Evolutionary conservation across 1,140 invertebrate species (phyloP), one percentile per base, ranked within the genome.

Genomic region (Adelges cooleyi): DNA sequence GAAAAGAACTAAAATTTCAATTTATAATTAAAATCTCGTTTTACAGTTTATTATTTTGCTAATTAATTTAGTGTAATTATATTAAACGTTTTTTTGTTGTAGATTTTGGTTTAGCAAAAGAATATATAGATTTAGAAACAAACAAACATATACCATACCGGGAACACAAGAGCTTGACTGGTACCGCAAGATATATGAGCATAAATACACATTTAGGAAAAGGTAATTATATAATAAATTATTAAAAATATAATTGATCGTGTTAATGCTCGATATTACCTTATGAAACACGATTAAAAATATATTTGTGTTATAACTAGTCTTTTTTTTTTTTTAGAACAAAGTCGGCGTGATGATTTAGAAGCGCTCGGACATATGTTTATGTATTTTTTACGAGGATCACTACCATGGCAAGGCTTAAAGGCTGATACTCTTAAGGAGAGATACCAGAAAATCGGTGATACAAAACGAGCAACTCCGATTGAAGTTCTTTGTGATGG

Each of bases 331-430:
- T 66, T 76, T 80, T 46, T 79, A 89, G 97, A 99, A 80, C 96
- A 99, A 86, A 98, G 94, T 75, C 84, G 97, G 76, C 82, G 97
- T 76, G 97, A 99, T 79, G 97, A 99, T 81, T 81, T 99, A 73
- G 97, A 99, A 80, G 95, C 96, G 65, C 79, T 99, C 69, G 97
- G 97, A 68, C 95, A 99, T 81, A 99, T 99, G 95, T 99, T 99
- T 81, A 98, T 99, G 95, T 99, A 99, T 81, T 99, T 99, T 80
- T 81, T 99, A 74, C 83, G 95, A 73, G 96, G 96, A 70, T 96
- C 92, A 74, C 82, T 99, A 76, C 97, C 97, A 66, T 99, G 97
- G 97, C 96, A 99, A 81, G 97, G 97, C 69, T 82, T 99, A 71
- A 99, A 99, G 81, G 97, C 97, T 69, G 95, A 99, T 77, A 99